These are phyloP conservation scores for Podarcis raffonei DNA, from an alignment of 2,113 vertebrate genomes.

Conservation along the genomic window DNA sequence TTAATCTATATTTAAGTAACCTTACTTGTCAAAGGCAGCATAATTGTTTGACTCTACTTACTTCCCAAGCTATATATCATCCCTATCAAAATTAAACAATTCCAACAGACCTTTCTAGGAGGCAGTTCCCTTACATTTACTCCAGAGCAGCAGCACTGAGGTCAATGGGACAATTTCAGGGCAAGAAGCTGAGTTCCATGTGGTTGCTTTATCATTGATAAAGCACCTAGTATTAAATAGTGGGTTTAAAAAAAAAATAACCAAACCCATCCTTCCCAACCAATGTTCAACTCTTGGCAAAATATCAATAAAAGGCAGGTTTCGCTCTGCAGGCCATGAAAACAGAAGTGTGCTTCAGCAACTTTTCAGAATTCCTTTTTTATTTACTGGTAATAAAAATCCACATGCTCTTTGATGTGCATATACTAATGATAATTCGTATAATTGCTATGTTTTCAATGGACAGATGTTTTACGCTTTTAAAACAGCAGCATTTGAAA, in stretches of 20 bases:
- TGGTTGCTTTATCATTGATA: not conserved
- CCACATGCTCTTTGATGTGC: not conserved
- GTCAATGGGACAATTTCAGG: not conserved
- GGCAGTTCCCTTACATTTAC: not conserved
- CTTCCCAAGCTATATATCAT: constrained; percentile 81
- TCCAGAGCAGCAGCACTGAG: not conserved
- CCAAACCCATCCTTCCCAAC: not conserved
- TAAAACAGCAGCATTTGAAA: not conserved
- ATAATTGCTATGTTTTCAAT: not conserved
- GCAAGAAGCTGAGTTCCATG: not conserved
- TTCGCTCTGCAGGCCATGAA: not conserved
- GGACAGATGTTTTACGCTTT: not conserved
- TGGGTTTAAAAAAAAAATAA: not conserved
- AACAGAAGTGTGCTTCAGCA: not conserved
- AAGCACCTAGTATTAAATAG: not conserved
- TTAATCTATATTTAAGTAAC: constrained; percentile 76
- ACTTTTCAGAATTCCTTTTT: not conserved
- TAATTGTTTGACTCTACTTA: constrained; percentile 78
- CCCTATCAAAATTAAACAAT: constrained; percentile 76
- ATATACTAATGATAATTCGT: not conserved
- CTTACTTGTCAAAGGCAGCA: constrained; percentile 75
- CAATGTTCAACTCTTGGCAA: too few relatives aligned
- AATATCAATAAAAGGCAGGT: not conserved
- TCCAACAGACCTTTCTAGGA: constrained; percentile 64
- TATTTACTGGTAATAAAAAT: not conserved